Evolutionary conservation across 1,140 invertebrate species (phyloP).

Genomic region (Drosophila biarmipes): DNA sequence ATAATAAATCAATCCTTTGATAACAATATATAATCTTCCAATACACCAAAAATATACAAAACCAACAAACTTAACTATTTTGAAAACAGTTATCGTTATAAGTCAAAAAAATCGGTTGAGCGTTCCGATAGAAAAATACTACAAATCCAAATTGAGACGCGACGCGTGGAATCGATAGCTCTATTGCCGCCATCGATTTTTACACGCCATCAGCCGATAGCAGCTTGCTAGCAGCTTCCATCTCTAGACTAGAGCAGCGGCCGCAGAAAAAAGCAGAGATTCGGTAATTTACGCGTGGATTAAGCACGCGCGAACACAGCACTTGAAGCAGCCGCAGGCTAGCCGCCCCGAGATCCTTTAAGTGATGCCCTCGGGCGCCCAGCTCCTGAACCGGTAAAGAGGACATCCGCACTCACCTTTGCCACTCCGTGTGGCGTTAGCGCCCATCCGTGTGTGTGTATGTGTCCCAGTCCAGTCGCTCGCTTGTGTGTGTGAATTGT

Average conservation of each 20-base stretch:
- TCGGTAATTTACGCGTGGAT: constrained; percentile 33
- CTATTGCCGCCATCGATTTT: neutral
- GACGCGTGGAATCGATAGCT: too few relatives aligned
- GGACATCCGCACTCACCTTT: constrained; percentile 41
- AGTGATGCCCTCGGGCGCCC: constrained; percentile 7
- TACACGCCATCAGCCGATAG: constrained; percentile 36
- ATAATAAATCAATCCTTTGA: too few relatives aligned
- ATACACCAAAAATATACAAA: too few relatives aligned
- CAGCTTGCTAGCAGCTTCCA: constrained; percentile 15
- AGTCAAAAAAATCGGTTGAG: too few relatives aligned
- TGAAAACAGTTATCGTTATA: too few relatives aligned
- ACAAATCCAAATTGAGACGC: too few relatives aligned
- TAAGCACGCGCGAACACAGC: constrained; percentile 2
- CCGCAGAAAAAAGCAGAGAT: constrained; percentile 32
- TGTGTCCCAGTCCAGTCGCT: constrained; percentile 19
- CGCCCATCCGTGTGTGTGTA: constrained; percentile 36
- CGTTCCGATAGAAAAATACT: too few relatives aligned
- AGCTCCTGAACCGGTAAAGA: constrained; percentile 2
- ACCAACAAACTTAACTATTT: too few relatives aligned
- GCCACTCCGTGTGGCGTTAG: constrained; percentile 56
- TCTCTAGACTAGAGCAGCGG: constrained; percentile 37
- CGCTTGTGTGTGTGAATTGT: constrained; percentile 51
- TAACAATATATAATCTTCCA: too few relatives aligned
- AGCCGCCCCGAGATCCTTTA: constrained; percentile 1
- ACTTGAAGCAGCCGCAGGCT: neutral